These are phyloP conservation scores for Lamprotornis superbus DNA, from an alignment of 2,113 vertebrate species.

Conservation along the genomic window DNA sequence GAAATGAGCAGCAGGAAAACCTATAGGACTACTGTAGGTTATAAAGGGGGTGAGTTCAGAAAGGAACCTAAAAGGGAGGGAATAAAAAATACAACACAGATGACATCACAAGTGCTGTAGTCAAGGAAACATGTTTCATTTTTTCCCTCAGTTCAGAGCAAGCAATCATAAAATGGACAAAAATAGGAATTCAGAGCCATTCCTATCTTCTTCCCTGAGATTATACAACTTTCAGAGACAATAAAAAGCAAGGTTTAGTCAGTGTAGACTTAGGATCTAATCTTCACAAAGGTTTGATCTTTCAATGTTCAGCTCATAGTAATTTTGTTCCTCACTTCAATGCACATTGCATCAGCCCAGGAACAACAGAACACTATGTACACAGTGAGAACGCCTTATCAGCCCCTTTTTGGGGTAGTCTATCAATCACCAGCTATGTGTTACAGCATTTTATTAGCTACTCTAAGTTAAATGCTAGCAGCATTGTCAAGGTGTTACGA, in stretches of 20 bases:
- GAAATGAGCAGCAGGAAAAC: constrained; percentile 39
- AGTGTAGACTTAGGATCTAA: constrained; percentile 4
- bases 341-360: background rate
- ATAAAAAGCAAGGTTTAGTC: constrained; percentile 9
- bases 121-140: constrained; percentile 51
- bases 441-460: background rate
- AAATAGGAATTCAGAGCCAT: constrained; percentile 35
- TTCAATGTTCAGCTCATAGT: background rate
- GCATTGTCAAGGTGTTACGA: background rate
- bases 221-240: constrained; percentile 35
- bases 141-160: constrained; percentile 20
- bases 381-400: background rate
- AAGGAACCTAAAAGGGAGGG: constrained; percentile 31
- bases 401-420: background rate
- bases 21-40: background rate
- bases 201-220: constrained; percentile 16
- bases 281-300: constrained; percentile 23
- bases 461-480: background rate
- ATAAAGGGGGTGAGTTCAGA: constrained; percentile 5
- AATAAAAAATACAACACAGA: constrained; percentile 45
- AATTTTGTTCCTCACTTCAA: constrained; percentile 21
- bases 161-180: constrained; percentile 55
- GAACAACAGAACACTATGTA: background rate
- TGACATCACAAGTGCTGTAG: constrained; percentile 42
- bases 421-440: background rate